phyloP scores from a whole-genome alignment of 2,888 invertebrate species.

The Diaprepes abbreviatus region DNA sequence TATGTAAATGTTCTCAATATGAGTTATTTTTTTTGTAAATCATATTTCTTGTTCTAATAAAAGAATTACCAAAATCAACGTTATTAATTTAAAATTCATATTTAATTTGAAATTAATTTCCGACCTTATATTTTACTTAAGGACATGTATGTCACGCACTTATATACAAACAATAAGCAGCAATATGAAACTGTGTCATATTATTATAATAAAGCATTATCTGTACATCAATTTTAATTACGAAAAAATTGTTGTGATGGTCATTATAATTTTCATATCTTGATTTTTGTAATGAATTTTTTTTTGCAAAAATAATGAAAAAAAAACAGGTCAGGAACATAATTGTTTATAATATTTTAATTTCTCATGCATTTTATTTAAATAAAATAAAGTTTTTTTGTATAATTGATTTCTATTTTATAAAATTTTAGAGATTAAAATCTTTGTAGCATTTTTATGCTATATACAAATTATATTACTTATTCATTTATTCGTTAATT shows the following conservation, averaged over 20 bases:
- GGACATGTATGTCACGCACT: background rate
- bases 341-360: background rate
- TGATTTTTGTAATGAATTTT: slow-evolving; percentile 1
- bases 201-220: background rate
- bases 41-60: too few species aligned
- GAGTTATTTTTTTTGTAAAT: too few species aligned
- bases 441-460: too few species aligned
- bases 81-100: too few species aligned
- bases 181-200: background rate
- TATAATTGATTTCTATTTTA: background rate
- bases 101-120: too few species aligned
- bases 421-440: too few species aligned
- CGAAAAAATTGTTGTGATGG: background rate
- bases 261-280: background rate
- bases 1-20: too few species aligned
- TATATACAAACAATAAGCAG: background rate
- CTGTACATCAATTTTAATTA: slow-evolving; percentile 1
- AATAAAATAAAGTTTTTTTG: background rate
- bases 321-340: slow-evolving; percentile 9
- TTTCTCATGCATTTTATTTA: background rate
- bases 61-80: too few species aligned
- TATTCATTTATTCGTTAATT: too few species aligned
- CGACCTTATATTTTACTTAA: too few species aligned
- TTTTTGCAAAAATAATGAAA: background rate
- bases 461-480: too few species aligned